A percentile compares a stretch with the other conserved stretches of the same genome.
Evolutionary conservation across 2,797 vertebrate genomes (phyloP).

Genomic region (Mallotus villosus): DNA sequence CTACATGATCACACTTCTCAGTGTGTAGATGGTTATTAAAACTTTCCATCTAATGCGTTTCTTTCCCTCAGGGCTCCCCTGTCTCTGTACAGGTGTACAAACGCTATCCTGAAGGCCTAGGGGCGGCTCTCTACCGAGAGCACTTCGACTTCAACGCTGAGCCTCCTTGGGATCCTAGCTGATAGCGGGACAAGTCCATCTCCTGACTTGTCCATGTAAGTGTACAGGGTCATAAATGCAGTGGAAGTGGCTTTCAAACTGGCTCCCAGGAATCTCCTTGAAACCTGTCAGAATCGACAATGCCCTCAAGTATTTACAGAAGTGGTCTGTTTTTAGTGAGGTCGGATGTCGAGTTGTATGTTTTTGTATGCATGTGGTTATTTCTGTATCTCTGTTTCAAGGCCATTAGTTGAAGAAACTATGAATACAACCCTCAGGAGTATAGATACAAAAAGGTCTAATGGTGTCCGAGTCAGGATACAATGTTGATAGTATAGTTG

Average conservation of each 20-base stretch:
- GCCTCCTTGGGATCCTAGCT: conserved; percentile 99
- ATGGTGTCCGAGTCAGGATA: not conserved
- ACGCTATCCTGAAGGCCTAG: conserved; percentile 96
- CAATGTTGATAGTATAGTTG: not conserved
- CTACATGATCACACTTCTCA: too few relatives aligned
- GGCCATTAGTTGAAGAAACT: not conserved
- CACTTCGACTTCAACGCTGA: conserved; percentile 99
- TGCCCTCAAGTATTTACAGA: not conserved
- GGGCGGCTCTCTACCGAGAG: conserved; percentile 99
- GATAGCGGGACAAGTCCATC: conserved; percentile 99
- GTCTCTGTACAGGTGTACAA: conserved; percentile 96
- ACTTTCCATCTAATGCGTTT: not conserved
- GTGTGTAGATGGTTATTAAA: not conserved
- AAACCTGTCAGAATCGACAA: not conserved
- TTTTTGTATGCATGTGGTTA: not conserved
- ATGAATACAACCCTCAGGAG: not conserved
- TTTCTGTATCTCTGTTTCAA: not conserved
- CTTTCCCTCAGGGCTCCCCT: conserved; percentile 73
- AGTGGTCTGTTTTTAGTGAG: not conserved
- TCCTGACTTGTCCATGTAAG: conserved; percentile 99
- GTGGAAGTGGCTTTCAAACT: not conserved
- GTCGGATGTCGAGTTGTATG: not conserved
- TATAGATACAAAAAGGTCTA: not conserved
- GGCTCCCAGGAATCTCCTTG: not conserved
- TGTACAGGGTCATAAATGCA: conserved; percentile 24